Evolutionary conservation across 1,140 invertebrate genomes (phyloP).

Genomic region (Lepidurus apus): DNA sequence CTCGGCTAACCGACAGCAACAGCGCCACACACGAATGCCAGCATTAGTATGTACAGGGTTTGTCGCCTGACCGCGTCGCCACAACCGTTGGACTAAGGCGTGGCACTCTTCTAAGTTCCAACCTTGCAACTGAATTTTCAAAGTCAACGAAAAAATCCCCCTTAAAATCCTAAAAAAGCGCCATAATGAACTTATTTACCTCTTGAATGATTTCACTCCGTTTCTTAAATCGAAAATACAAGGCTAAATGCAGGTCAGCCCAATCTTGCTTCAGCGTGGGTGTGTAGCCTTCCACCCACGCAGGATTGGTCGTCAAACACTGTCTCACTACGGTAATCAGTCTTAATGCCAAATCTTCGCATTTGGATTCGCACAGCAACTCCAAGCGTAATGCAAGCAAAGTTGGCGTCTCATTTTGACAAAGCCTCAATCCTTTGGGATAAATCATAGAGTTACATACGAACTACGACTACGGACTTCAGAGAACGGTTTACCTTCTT

Average conservation of each 20-base stretch:
- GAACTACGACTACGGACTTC: background rate
- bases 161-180: background rate
- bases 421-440: conserved; percentile 47
- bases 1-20: conserved; percentile 50
- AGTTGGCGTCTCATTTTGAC: conserved; percentile 50
- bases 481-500: conserved; percentile 36
- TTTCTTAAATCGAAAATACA: conserved; percentile 50
- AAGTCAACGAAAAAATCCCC: background rate
- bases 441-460: conserved; percentile 30
- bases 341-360: conserved; percentile 53
- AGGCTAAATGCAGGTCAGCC: conserved; percentile 52
- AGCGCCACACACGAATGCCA: conserved; percentile 47
- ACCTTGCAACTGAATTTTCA: conserved; percentile 46
- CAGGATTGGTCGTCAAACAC: conserved; percentile 46
- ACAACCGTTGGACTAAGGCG: conserved; percentile 35
- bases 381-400: conserved; percentile 51
- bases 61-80: conserved; percentile 22
- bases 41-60: conserved; percentile 44
- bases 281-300: conserved; percentile 43
- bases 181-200: conserved; percentile 40
- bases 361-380: conserved; percentile 51
- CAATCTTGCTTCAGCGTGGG: conserved; percentile 46
- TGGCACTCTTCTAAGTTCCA: conserved; percentile 45
- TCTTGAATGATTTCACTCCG: conserved; percentile 48
- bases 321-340: conserved; percentile 50